These are phyloP conservation scores for Hydrotaea cyrtoneurina DNA, from an alignment of 2,888 invertebrate genomes.

Conservation along the genomic window DNA sequence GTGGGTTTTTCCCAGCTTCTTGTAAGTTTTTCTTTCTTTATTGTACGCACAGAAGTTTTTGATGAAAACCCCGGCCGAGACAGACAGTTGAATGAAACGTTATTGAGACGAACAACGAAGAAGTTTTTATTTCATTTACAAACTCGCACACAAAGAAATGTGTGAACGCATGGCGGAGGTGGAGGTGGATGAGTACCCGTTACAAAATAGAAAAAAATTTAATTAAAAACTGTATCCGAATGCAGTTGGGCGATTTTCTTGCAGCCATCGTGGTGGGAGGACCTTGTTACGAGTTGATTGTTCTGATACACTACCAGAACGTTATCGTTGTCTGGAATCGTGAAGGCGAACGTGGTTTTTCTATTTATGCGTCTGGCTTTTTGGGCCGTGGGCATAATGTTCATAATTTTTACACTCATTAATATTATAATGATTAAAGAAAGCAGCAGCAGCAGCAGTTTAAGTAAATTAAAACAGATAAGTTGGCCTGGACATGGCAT, in stretches of 20 bases:
- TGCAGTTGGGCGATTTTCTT: background rate
- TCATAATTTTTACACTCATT: constrained; percentile 62
- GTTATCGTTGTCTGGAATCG: constrained; percentile 27
- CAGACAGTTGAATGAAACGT: background rate
- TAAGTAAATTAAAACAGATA: constrained; percentile 57
- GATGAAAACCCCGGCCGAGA: background rate
- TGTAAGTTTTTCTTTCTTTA: too few relatives aligned
- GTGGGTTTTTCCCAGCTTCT: background rate
- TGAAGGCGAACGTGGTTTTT: background rate
- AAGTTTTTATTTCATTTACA: background rate
- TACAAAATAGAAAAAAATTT: constrained; percentile 35
- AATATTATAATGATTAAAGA: constrained; percentile 62
- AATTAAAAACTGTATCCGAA: constrained; percentile 61
- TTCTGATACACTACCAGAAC: constrained; percentile 33
- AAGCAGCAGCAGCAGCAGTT: constrained; percentile 42
- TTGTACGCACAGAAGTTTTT: background rate
- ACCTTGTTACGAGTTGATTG: constrained; percentile 44
- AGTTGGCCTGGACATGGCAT: constrained; percentile 7
- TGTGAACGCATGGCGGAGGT: background rate
- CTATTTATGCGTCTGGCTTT: background rate
- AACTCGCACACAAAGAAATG: background rate
- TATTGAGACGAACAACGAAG: background rate
- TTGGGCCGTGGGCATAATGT: constrained; percentile 35
- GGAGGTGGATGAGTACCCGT: background rate
- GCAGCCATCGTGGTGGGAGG: background rate